Base-by-base conservation (phyloP, 2,888 invertebrate species). In the Leucoma salicis region DNA sequence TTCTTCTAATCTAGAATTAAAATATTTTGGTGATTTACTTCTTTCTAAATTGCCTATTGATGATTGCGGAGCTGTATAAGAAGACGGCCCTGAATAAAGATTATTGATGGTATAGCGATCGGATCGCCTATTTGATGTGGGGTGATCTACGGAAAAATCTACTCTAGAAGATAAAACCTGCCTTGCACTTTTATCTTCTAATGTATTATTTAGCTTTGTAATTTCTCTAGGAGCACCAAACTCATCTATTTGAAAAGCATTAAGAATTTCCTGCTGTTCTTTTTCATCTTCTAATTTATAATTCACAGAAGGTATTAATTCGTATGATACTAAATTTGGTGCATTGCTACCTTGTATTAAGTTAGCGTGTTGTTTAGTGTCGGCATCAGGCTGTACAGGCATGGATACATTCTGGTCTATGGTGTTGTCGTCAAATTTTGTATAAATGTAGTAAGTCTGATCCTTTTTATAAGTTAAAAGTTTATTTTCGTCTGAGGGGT, bases 81-180 rank as follows among this genome's bases (percentile, higher is more conserved):
- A 88, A n/a, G 86, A 85, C 4, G 84, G 86, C 0, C 87, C 88
- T 33, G 72, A 65, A 42, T 88, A 89, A 12, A 84, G 46, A 12
- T 63, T 63, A 49, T 66, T 74, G 7, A 75, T 44, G 39, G 56
- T 65, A 44, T 63, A 68, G 24, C 57, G 50, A 43, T 52, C 60
- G 24, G 59, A 48, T 46, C 70, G 68, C 49, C 69, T 70, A 13
- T 40, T 45, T 18, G 74, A 57, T 35, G 56, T 52, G 1, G 78
- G 69, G 46, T 82, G 80, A 37, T 78, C 68, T 13, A 82, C 62
- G 5, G 74, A 62, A 33, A 65, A 80, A 43, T 82, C 74, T 31
- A 83, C 62, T 42, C 70, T 75, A 13, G 72, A 70, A 6, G 71
- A 70, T 39, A 75, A 46, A 21, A 68, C 59, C 14, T 66, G 60